These are phyloP conservation scores for Platichthys stellatus DNA, from an alignment of 2,113 vertebrate genomes.

Conservation along the genomic window DNA sequence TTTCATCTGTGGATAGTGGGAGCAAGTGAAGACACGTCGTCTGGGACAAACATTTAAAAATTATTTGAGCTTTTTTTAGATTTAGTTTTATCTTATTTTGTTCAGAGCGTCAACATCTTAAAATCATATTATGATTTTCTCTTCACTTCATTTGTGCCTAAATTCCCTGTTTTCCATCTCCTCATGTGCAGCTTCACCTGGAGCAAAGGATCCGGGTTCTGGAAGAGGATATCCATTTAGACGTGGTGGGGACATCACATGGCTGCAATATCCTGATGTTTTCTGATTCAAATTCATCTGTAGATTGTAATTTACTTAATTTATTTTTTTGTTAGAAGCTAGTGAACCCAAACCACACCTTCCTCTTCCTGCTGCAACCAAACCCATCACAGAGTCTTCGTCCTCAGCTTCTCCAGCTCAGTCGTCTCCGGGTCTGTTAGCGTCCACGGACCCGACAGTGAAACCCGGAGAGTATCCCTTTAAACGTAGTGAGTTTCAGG, in stretches of 20 bases:
- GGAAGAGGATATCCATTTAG: conserved; percentile 43
- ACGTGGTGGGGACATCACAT: conserved; percentile 34
- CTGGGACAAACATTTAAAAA: no score
- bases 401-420: conserved; percentile 13
- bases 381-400: conserved; percentile 55
- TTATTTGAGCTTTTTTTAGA: no score
- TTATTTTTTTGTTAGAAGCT: conserved; percentile 35
- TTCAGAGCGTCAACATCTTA: neutral
- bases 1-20: no score
- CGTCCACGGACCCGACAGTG: conserved; percentile 61
- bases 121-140: neutral
- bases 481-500: conserved; percentile 64
- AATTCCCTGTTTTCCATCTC: neutral
- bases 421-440: conserved; percentile 52
- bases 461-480: conserved; percentile 79
- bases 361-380: conserved; percentile 36
- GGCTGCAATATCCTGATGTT: neutral
- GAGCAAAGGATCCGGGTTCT: conserved; percentile 65
- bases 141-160: neutral
- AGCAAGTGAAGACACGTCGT: no score
- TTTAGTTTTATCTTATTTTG: no score
- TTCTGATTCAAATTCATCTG: no score
- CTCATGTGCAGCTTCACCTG: conserved; percentile 30
- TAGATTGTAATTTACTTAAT: neutral
- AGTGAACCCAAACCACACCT: conserved; percentile 48